Percentiles rank a stretch among this genome's conserved stretches.
phyloP scores from a whole-genome alignment of 2,888 invertebrate genomes.

The Dryobota labecula region DNA sequence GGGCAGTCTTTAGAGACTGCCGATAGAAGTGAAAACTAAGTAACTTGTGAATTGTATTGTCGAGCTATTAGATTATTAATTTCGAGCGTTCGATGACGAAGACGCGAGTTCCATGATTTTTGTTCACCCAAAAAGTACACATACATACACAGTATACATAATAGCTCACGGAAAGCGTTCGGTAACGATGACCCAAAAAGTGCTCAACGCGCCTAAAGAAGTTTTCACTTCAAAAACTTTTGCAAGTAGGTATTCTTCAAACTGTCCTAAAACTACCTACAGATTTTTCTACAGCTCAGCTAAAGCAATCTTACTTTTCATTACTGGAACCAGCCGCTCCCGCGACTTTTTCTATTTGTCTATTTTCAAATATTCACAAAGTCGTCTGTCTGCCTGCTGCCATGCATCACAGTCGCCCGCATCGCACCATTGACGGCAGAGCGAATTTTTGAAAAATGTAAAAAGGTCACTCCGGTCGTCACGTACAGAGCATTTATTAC shows the following conservation, averaged over 20 bases:
- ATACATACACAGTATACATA: too few relatives aligned
- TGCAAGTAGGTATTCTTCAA: not conserved
- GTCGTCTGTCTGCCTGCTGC: constrained; percentile 71
- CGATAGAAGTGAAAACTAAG: too few relatives aligned
- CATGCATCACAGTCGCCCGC: constrained; percentile 68
- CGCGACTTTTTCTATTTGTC: constrained; percentile 23
- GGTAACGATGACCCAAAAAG: too few relatives aligned
- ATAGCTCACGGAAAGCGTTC: too few relatives aligned
- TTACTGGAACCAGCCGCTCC: constrained; percentile 1
- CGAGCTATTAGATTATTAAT: too few relatives aligned
- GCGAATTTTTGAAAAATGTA: constrained; percentile 90
- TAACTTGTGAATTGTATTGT: too few relatives aligned
- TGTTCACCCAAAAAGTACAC: too few relatives aligned
- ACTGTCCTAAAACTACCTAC: not conserved
- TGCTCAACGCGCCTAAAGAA: too few relatives aligned
- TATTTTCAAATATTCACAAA: constrained; percentile 45
- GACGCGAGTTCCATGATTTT: too few relatives aligned
- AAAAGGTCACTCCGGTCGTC: constrained; percentile 86
- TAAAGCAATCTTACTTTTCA: constrained; percentile 3
- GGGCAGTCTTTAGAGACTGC: too few relatives aligned
- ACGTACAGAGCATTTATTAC: constrained; percentile 87
- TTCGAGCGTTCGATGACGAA: too few relatives aligned
- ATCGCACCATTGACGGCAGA: constrained; percentile 80
- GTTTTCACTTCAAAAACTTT: too few relatives aligned
- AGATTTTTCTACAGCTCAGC: not conserved